Conservation (phyloP, 2,888 invertebrate genomes). For the Eustalomyia histrio region DNA sequence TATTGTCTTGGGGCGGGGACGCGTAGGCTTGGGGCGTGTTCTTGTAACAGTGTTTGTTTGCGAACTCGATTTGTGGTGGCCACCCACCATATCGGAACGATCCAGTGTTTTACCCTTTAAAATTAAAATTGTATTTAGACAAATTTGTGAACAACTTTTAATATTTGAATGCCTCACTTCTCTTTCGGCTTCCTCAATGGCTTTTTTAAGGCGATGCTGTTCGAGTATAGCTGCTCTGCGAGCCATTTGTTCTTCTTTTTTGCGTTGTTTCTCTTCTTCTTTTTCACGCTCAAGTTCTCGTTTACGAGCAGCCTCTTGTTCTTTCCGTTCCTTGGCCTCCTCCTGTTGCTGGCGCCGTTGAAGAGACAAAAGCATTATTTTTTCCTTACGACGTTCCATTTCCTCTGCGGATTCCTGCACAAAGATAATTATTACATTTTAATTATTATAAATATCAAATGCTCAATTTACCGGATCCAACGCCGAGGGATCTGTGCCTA, state of each 20-base stretch:
- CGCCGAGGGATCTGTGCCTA: constrained; percentile 84
- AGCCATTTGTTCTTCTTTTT: constrained; percentile 91
- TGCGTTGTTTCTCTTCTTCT: constrained; percentile 87
- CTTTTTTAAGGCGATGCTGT: constrained; percentile 95
- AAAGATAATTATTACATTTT: background rate
- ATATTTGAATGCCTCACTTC: constrained; percentile 82
- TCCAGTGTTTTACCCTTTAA: constrained; percentile 89
- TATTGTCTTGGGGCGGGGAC: constrained; percentile 93
- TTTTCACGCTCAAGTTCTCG: constrained; percentile 88
- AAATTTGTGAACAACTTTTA: background rate
- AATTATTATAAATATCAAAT: background rate
- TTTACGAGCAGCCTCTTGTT: constrained; percentile 88
- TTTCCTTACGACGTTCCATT: constrained; percentile 95
- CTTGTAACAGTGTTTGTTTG: constrained; percentile 77
- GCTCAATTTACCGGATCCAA: constrained; percentile 84
- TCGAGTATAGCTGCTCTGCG: constrained; percentile 93
- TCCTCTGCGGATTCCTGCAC: constrained; percentile 89
- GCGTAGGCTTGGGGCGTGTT: constrained; percentile 83
- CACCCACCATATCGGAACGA: constrained; percentile 83
- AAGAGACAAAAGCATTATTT: constrained; percentile 92
- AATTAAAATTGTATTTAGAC: background rate
- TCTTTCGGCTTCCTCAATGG: constrained; percentile 93
- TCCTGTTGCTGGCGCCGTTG: constrained; percentile 95
- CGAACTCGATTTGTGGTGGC: constrained; percentile 53
- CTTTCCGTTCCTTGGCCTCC: constrained; percentile 90